phyloP scores from a whole-genome alignment of 2,113 vertebrate genomes.

The Dipodomys merriami region DNA sequence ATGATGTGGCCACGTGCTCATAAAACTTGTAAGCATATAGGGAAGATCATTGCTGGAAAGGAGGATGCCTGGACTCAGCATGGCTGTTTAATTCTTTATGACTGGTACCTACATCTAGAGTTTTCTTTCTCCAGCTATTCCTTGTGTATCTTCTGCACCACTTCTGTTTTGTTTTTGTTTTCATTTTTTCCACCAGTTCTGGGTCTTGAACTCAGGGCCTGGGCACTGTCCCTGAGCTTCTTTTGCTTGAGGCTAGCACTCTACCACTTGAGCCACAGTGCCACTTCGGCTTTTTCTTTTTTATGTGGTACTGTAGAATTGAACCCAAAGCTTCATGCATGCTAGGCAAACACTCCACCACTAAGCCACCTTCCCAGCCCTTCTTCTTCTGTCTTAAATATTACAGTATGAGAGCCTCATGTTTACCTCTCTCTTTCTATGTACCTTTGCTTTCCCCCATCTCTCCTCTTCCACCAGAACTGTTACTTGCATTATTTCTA shows the following conservation, averaged over 20 bases:
- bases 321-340: too few species aligned
- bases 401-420: background rate
- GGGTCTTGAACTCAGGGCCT: too few species aligned
- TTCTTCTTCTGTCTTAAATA: background rate
- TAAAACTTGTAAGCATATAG: background rate
- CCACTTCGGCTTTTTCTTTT: too few species aligned
- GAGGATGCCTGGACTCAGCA: too few species aligned
- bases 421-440: background rate
- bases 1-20: background rate
- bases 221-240: too few species aligned
- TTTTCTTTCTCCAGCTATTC: background rate
- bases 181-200: too few species aligned
- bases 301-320: too few species aligned
- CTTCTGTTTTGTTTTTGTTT: background rate
- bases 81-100: too few species aligned
- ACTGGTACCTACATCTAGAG: background rate
- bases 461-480: background rate
- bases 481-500: background rate
- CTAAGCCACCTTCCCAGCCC: too few species aligned
- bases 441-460: background rate
- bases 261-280: too few species aligned
- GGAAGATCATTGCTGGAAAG: background rate
- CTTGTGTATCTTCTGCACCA: background rate
- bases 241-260: too few species aligned
- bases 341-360: too few species aligned